phyloP scores from a whole-genome alignment of 2,113 vertebrate species.

The Vulpes lagopus region DNA sequence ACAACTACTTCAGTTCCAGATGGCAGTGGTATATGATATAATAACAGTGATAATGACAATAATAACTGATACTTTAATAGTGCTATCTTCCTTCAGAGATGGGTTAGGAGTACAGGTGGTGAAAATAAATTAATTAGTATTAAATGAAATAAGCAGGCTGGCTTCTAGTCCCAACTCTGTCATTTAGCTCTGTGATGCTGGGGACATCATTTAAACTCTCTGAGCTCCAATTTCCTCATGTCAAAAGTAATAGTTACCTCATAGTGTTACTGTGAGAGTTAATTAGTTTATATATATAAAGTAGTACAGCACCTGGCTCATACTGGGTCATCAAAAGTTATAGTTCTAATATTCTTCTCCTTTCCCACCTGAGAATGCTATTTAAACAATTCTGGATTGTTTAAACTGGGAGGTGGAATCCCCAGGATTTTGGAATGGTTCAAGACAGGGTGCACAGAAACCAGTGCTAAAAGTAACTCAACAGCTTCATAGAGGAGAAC shows the following conservation, averaged over 20 bases:
- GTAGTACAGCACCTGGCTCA: not conserved
- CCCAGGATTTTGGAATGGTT: not conserved
- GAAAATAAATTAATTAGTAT: conserved; percentile 32
- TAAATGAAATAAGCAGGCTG: conserved; percentile 23
- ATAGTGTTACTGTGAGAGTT: not conserved
- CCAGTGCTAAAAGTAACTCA: conserved; percentile 29
- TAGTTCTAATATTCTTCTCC: conserved; percentile 18
- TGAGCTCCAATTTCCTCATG: conserved; percentile 11
- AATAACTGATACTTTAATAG: conserved; percentile 32
- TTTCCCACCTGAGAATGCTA: not conserved
- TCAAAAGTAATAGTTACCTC: conserved; percentile 30
- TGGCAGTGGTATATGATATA: not conserved
- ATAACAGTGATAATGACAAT: conserved; percentile 9
- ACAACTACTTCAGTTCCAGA: conserved; percentile 36
- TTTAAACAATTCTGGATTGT: not conserved
- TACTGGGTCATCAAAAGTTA: not conserved
- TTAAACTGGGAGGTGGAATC: not conserved
- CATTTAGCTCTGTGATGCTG: conserved; percentile 21
- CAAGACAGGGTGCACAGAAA: conserved; percentile 12
- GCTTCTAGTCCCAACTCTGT: conserved; percentile 4
- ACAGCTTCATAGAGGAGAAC: not conserved
- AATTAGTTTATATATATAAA: not conserved
- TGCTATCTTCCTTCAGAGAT: conserved; percentile 1
- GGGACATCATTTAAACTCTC: not conserved
- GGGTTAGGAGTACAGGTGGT: not conserved